phyloP scores from a whole-genome alignment of 2,113 vertebrate species.

The Agapornis roseicollis region DNA sequence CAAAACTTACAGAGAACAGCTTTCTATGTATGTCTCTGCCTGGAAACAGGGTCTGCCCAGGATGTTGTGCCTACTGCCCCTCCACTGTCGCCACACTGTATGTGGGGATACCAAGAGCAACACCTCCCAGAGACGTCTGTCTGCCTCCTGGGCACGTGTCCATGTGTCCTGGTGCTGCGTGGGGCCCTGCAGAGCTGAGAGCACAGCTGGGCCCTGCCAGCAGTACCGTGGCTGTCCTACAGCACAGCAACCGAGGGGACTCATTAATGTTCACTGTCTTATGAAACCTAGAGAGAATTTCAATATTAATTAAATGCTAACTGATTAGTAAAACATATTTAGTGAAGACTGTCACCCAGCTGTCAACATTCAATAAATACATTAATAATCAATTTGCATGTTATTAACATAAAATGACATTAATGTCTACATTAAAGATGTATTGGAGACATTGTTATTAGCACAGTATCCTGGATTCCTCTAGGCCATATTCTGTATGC shows the following conservation, averaged over 20 bases:
- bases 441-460: not conserved
- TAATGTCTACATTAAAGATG: conserved; percentile 23
- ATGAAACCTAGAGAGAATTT: conserved; percentile 15
- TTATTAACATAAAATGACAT: not conserved
- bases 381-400: conserved; percentile 40
- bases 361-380: conserved; percentile 51
- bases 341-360: conserved; percentile 22
- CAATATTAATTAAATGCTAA: conserved; percentile 12
- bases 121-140: not conserved
- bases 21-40: not conserved
- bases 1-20: not conserved
- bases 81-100: not conserved
- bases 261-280: not conserved
- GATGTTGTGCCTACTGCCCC: not conserved
- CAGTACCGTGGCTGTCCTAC: fast-evolving
- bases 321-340: conserved; percentile 51
- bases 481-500: not conserved
- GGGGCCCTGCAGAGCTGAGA: not conserved
- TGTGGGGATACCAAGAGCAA: not conserved
- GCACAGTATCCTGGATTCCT: not conserved
- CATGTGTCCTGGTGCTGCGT: not conserved
- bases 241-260: not conserved
- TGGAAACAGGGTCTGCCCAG: not conserved
- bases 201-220: not conserved
- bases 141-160: fast-evolving